Conservation (phyloP, 2,888 invertebrate genomes). For the Dicyrtomina minuta region DNA sequence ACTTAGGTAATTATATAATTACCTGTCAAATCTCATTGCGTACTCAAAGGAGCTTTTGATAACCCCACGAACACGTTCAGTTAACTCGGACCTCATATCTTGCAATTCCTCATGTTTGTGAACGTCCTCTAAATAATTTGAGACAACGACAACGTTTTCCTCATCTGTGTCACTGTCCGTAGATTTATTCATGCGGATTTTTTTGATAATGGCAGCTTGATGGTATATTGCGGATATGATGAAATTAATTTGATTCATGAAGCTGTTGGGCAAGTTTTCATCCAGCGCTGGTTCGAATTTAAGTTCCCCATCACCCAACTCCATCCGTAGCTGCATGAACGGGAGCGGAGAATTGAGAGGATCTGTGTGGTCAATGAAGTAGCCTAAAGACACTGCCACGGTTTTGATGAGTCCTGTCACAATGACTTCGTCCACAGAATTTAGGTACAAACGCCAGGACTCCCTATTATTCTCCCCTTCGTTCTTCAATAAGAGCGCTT, state of each 20-base stretch:
- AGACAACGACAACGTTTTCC: constrained; percentile 53
- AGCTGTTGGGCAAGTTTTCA: constrained; percentile 72
- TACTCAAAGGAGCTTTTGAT: not conserved
- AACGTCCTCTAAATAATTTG: constrained; percentile 53
- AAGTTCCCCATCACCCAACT: constrained; percentile 79
- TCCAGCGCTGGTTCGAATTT: constrained; percentile 75
- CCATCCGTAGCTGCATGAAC: constrained; percentile 81
- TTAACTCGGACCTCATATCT: not conserved
- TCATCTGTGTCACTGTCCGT: too few relatives aligned
- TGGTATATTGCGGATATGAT: constrained; percentile 79
- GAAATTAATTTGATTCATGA: constrained; percentile 73
- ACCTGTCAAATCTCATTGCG: not conserved
- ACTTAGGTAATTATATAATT: too few relatives aligned
- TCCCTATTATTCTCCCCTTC: too few relatives aligned
- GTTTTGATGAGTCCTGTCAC: constrained; percentile 78
- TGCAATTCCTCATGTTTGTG: not conserved
- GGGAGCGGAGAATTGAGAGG: constrained; percentile 73
- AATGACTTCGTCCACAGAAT: constrained; percentile 81
- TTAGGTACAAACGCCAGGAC: constrained; percentile 81
- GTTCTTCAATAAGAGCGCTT: too few relatives aligned
- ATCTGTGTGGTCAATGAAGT: constrained; percentile 90
- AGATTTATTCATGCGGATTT: constrained; percentile 69
- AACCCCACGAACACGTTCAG: not conserved
- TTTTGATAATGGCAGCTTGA: constrained; percentile 74
- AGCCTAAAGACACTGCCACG: constrained; percentile 81